Base-by-base conservation (phyloP, 1,140 invertebrate species). In the Nasonia longicornis region DNA sequence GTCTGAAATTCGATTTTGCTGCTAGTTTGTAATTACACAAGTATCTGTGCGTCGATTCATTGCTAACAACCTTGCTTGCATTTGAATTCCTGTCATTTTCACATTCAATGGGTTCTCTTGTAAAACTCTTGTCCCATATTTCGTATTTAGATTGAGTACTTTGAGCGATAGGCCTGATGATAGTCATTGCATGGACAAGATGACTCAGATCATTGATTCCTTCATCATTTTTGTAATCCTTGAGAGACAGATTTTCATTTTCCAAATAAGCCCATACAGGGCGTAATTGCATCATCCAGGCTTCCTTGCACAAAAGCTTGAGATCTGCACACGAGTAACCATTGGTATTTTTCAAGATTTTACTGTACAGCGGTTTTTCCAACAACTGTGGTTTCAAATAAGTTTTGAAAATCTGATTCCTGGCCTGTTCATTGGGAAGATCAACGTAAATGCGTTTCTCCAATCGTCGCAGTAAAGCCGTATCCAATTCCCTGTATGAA, bases 271-370 rank as follows among this genome's bases (percentile, higher is more conserved):
- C 79, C 83, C 88, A 88, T 71, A 86, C 82, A 8, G 89, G 91
- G 52, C 93, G 88, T 63, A 94, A 86, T 42, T 92, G 89, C 20
- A 88, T 88, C 94, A 96, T 95, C 82, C 93, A 93, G 2, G 96
- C 94, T 92, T 98, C 97, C 91, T 98, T 98, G 86, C 96, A 97
- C 12, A 97, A 92, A 83, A 96, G 88, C 84, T 95, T 95, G n/a
- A 98, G 94, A 87, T 99, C 97, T 26, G 96, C 95, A 8, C 96
- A 96, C 8, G 96, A 96, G 87, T 97, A 98, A 6, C 94, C 94
- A 29, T 95, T 93, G 0, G 95, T 96, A 83, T 91, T 89, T 22
- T 89, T 80, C 1, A 95, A 93, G 76, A 97, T 86, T 42, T 91
- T 86, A 12, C 92, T 86, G 80, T 93, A 91, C 81, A 93, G 87